These are phyloP conservation scores for Spisula solida DNA, from an alignment of 2,888 invertebrate genomes.

Conservation along the genomic window DNA sequence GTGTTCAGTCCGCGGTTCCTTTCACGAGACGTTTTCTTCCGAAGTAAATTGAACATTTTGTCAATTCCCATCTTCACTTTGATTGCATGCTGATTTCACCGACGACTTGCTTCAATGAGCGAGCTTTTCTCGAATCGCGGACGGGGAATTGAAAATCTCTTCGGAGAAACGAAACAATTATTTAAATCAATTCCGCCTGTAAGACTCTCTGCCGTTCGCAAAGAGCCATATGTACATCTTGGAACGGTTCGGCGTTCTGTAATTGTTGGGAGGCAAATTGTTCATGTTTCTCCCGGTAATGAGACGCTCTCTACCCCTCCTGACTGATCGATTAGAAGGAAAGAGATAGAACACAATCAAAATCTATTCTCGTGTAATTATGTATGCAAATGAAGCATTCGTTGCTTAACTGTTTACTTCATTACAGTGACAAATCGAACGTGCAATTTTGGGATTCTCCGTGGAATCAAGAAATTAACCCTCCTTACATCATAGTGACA, in stretches of 20 bases:
- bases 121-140: slow-evolving; percentile 63
- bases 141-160: slow-evolving; percentile 67
- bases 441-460: slow-evolving; percentile 28
- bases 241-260: not conserved
- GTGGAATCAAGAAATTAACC: slow-evolving; percentile 35
- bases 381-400: slow-evolving; percentile 75
- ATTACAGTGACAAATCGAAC: slow-evolving; percentile 58
- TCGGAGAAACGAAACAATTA: slow-evolving; percentile 74
- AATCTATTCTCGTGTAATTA: slow-evolving; percentile 78
- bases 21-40: slow-evolving; percentile 37
- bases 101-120: slow-evolving; percentile 63
- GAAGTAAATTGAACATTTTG: slow-evolving; percentile 66
- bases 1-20: slow-evolving; percentile 41
- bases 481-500: not conserved
- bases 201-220: slow-evolving; percentile 65
- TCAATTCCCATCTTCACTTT: slow-evolving; percentile 59
- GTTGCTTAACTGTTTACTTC: slow-evolving; percentile 67
- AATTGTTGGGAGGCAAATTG: slow-evolving; percentile 41
- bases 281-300: slow-evolving; percentile 50
- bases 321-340: slow-evolving; percentile 54
- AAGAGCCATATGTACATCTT: slow-evolving; percentile 70
- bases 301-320: slow-evolving; percentile 42
- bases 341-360: slow-evolving; percentile 69
- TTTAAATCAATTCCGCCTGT: slow-evolving; percentile 77
- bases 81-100: slow-evolving; percentile 67